Evolutionary conservation across 2,797 vertebrate species (phyloP).

Genomic region (Pseudocheirus occidentalis): DNA sequence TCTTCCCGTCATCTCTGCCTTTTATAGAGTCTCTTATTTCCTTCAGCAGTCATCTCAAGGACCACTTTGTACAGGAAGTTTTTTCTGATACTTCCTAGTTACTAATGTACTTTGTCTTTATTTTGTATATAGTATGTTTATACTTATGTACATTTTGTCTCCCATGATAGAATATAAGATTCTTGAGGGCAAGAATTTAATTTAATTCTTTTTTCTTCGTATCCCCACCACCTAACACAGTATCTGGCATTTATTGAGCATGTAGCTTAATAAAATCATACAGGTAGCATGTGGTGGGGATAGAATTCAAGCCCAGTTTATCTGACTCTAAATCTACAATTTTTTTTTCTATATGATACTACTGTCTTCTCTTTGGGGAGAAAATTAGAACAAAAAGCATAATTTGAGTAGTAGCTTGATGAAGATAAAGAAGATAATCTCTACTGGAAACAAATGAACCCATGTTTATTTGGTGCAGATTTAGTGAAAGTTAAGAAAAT

Average conservation of each 20-base stretch:
- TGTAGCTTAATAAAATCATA: not conserved
- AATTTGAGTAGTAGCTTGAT: slow-evolving; percentile 1
- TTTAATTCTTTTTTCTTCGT: not conserved
- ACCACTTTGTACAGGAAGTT: not conserved
- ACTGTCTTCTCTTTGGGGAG: not conserved
- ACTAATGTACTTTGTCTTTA: not conserved
- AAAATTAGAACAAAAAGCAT: slow-evolving; percentile 30
- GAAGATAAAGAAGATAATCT: slow-evolving; percentile 22
- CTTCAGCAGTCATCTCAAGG: not conserved
- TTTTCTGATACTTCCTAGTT: not conserved
- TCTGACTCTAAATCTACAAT: not conserved
- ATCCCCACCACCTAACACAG: not conserved
- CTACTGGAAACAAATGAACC: slow-evolving; percentile 20
- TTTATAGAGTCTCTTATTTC: not conserved
- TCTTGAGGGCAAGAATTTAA: not conserved
- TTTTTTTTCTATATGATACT: not conserved
- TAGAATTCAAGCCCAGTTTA: not conserved
- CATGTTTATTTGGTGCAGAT: not conserved
- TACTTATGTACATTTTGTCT: not conserved
- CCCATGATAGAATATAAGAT: not conserved
- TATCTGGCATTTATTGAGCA: not conserved
- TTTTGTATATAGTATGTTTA: not conserved
- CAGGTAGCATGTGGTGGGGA: not conserved
- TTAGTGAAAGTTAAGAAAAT: slow-evolving; percentile 46
- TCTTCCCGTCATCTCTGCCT: not conserved